Conservation (phyloP, 1,140 invertebrate genomes). For the Bombus breviceps region DNA sequence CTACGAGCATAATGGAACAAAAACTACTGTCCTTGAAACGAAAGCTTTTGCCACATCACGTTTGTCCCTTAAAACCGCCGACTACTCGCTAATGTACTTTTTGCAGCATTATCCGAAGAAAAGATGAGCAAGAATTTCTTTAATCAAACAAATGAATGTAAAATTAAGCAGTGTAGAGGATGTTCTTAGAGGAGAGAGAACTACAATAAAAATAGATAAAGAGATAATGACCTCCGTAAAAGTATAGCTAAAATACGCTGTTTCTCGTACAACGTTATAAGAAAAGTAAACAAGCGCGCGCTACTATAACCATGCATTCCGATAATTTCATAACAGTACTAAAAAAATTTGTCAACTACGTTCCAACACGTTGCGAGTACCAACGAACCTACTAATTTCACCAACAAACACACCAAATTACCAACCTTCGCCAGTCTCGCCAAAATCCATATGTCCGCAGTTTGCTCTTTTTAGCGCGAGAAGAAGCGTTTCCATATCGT, state of each 20-base stretch:
- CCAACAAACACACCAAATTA: not conserved
- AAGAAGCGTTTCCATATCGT: not conserved
- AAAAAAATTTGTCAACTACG: not conserved
- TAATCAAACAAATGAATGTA: not conserved
- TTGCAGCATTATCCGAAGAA: not conserved
- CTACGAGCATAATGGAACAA: not conserved
- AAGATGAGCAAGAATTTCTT: not conserved
- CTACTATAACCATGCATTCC: no score
- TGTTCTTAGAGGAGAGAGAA: not conserved
- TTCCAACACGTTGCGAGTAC: not conserved
- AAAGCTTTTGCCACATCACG: conserved; percentile 6
- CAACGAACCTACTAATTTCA: not conserved
- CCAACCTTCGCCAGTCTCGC: not conserved
- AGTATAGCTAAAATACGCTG: not conserved
- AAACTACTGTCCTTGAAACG: not conserved
- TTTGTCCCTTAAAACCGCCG: conserved; percentile 6
- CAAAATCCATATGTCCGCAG: no score
- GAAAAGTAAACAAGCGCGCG: not conserved
- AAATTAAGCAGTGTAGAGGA: not conserved
- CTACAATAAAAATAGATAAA: not conserved
- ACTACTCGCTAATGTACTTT: not conserved
- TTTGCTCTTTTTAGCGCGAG: no score
- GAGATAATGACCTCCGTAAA: not conserved
- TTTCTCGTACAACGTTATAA: not conserved
- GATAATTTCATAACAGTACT: not conserved